Base-by-base conservation (phyloP, 2,888 invertebrate genomes). In the Seira sanloemensis region DNA sequence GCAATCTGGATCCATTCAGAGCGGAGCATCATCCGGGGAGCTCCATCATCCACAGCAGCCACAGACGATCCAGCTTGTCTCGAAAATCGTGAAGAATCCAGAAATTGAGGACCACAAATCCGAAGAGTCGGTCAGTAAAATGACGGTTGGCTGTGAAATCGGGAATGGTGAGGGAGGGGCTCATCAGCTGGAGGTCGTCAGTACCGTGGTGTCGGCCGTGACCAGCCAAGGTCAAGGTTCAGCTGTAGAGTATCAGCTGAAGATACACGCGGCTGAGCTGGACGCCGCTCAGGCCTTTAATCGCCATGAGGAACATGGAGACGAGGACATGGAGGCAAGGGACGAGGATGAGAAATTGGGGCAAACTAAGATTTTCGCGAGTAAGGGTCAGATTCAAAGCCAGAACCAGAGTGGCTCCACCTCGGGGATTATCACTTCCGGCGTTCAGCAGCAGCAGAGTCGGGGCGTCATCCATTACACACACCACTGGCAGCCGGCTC, bases 381-480 rank as follows among this genome's bases (percentile, higher is more conserved):
- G 62, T 23, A 26, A 24, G 16, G 24, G 26, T 19, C 46, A n/a
- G 16, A 27, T 68, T 54, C n/a, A n/a, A n/a, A n/a, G n/a, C n/a
- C n/a, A n/a, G n/a, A n/a, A n/a, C n/a, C n/a, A n/a, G n/a, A n/a
- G n/a, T n/a, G n/a, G n/a, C n/a, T n/a, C n/a, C n/a, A n/a, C n/a
- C n/a, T n/a, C n/a, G n/a, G n/a, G n/a, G 46, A 73, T 73, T 69
- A 78, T 86, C 66, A 82, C 86, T 76, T 83, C 85, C 82, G 62
- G 71, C n/a, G 66, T 27, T 5, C 50, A 54, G 12, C 73, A 77
- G 26, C 85, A 80, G 46, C 87, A 87, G 25, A 54, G 73, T 27
- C 84, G 87, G 18, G 89, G 89, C 5, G 89, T 89, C 62, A 89
- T 89, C 76, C 89, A 89, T 37, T 89, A 88, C 85, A 85, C 87